Percentiles rank a stretch among this genome's conserved stretches.
Evolutionary conservation across 2,888 invertebrate genomes (phyloP).

Genomic region (Ceraclea dissimilis): DNA sequence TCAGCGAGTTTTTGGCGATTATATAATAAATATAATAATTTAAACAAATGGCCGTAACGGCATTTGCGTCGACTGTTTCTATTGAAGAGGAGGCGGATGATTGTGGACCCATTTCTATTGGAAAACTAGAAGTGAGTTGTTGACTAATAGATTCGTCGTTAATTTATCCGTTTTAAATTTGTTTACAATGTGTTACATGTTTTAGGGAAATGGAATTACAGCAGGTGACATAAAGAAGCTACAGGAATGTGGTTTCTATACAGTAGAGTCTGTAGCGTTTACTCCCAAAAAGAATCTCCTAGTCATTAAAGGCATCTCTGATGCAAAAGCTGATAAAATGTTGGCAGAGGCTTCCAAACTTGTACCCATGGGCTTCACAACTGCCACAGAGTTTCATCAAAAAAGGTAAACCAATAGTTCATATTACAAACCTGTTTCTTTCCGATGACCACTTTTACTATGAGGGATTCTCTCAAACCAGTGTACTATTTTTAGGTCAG

Average conservation of each 20-base stretch:
- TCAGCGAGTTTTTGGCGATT: no score
- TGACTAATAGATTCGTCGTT: background rate
- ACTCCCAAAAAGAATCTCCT: constrained; percentile 87
- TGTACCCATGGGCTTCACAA: constrained; percentile 97
- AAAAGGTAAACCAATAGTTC: constrained; percentile 52
- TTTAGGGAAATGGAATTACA: constrained; percentile 88
- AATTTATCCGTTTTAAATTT: background rate
- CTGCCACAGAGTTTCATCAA: constrained; percentile 92
- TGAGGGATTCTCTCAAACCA: no score
- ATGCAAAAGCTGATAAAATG: constrained; percentile 95
- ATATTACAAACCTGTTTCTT: background rate
- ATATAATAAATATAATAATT: no score
- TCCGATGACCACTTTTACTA: no score
- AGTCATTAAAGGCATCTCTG: constrained; percentile 90
- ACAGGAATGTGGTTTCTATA: constrained; percentile 87
- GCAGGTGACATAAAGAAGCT: constrained; percentile 87
- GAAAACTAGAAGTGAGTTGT: constrained; percentile 59
- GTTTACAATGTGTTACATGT: no score
- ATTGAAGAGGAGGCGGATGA: constrained; percentile 55
- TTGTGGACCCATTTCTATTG: constrained; percentile 63
- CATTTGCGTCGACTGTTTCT: constrained; percentile 46
- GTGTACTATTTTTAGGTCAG: constrained; percentile 61
- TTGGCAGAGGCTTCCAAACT: constrained; percentile 83
- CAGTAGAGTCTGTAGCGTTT: constrained; percentile 92
- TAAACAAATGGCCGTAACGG: constrained; percentile 34